Conservation (phyloP, 1,140 invertebrate genomes). For the Zaprionus tsacasi region DNA sequence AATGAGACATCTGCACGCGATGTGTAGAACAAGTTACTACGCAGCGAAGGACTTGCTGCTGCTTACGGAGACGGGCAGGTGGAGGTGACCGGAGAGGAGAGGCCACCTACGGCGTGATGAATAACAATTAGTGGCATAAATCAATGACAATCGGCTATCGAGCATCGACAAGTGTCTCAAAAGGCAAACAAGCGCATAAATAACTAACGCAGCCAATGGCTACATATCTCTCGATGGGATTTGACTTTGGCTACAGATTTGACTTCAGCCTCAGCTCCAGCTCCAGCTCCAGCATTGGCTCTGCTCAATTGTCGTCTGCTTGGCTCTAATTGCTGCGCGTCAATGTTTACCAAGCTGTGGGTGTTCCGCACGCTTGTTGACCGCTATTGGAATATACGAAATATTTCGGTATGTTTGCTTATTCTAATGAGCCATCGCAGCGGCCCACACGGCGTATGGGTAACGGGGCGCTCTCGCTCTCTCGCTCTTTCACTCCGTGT, state of each 20-base stretch:
- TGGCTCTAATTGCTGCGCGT: conserved; percentile 75
- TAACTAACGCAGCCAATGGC: conserved; percentile 44
- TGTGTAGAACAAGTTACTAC: conserved; percentile 54
- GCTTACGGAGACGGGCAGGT: background rate
- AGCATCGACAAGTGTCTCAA: conserved; percentile 39
- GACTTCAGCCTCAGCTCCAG: background rate
- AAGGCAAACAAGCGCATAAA: conserved; percentile 72
- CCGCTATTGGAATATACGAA: conserved; percentile 49
- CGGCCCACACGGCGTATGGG: conserved; percentile 36
- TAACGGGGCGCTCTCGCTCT: conserved; percentile 9
- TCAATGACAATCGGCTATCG: conserved; percentile 65
- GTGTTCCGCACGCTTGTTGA: conserved; percentile 75
- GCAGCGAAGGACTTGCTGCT: conserved; percentile 7
- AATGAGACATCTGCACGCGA: conserved; percentile 67
- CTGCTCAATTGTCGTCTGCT: conserved; percentile 54
- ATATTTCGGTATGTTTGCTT: conserved; percentile 58
- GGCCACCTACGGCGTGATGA: conserved; percentile 73
- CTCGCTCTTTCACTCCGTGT: background rate
- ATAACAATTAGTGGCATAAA: conserved; percentile 78
- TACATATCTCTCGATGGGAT: conserved; percentile 17
- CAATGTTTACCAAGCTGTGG: conserved; percentile 76
- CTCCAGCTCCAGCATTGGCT: background rate
- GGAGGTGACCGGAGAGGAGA: background rate
- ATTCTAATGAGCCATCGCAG: conserved; percentile 66
- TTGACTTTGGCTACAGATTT: conserved; percentile 1